Evolutionary conservation across 2,797 vertebrate genomes (phyloP).

Genomic region (Moxostoma hubbsi): DNA sequence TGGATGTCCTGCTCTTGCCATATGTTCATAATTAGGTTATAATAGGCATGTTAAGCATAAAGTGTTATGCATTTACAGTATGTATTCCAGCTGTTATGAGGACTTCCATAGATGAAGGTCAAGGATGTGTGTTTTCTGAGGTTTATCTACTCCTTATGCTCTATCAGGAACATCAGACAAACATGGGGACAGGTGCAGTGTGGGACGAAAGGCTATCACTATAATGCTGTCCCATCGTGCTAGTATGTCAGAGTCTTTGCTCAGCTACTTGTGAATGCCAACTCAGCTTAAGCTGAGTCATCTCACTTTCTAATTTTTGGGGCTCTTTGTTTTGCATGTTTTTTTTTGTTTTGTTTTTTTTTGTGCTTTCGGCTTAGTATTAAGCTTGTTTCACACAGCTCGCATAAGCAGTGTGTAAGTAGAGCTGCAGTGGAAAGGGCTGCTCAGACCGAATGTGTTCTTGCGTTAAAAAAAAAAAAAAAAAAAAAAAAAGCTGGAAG

Average conservation of each 20-base stretch:
- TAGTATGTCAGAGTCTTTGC: slow-evolving; percentile 41
- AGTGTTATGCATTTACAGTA: slow-evolving; percentile 13
- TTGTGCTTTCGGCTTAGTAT: neutral
- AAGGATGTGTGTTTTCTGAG: slow-evolving; percentile 22
- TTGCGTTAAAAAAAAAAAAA: no score
- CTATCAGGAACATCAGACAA: slow-evolving; percentile 11
- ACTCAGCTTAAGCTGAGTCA: slow-evolving; percentile 36
- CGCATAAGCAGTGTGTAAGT: no score
- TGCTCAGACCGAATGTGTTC: no score
- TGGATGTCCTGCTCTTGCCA: slow-evolving; percentile 40
- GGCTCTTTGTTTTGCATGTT: slow-evolving; percentile 7
- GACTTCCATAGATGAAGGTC: slow-evolving; percentile 46
- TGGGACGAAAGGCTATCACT: neutral
- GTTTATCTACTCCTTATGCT: slow-evolving; percentile 29
- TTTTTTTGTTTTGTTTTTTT: slow-evolving; percentile 13
- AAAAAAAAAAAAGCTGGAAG: no score
- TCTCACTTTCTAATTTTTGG: neutral
- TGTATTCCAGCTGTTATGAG: slow-evolving; percentile 38
- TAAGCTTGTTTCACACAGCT: slow-evolving; percentile 4
- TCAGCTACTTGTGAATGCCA: slow-evolving; percentile 25
- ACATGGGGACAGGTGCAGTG: slow-evolving; percentile 13
- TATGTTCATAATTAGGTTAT: slow-evolving; percentile 59
- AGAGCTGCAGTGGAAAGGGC: no score
- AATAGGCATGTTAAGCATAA: slow-evolving; percentile 52
- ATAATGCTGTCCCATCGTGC: slow-evolving; percentile 29